phyloP scores from a whole-genome alignment of 2,797 vertebrate species.

The Menidia menidia region DNA sequence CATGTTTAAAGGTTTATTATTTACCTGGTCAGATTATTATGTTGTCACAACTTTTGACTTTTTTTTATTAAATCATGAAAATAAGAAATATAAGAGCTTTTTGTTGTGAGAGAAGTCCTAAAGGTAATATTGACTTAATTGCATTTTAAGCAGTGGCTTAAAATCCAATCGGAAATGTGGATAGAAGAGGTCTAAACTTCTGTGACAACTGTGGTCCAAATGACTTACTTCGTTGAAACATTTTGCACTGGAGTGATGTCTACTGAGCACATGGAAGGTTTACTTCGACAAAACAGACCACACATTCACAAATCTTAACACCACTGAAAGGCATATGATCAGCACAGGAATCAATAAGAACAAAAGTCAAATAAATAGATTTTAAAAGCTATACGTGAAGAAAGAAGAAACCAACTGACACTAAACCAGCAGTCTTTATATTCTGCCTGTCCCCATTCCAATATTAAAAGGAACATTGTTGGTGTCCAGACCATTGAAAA shows the following conservation, averaged over 20 bases:
- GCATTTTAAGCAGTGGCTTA: constrained; percentile 12
- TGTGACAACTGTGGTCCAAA: not conserved
- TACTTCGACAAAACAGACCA: not conserved
- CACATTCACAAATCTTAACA: not conserved
- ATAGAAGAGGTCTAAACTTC: not conserved
- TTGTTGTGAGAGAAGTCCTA: not conserved
- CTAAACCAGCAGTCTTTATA: too few relatives aligned
- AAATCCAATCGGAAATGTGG: constrained; percentile 8
- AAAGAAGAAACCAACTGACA: too few relatives aligned
- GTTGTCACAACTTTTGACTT: too few relatives aligned
- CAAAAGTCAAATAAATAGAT: too few relatives aligned
- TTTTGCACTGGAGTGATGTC: not conserved
- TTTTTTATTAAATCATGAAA: too few relatives aligned
- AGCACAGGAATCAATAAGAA: too few relatives aligned
- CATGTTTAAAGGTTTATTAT: not conserved
- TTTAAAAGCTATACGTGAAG: too few relatives aligned
- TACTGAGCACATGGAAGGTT: not conserved
- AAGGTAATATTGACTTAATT: constrained; percentile 13
- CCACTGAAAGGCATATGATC: not conserved
- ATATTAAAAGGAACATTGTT: too few relatives aligned
- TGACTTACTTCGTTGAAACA: constrained; percentile 3
- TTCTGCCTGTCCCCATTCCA: too few relatives aligned
- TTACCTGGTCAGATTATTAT: too few relatives aligned
- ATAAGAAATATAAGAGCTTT: too few relatives aligned
- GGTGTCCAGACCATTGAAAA: too few relatives aligned